Conservation (phyloP, 2,888 invertebrate genomes). For the Scaptomyza tumidula region DNA sequence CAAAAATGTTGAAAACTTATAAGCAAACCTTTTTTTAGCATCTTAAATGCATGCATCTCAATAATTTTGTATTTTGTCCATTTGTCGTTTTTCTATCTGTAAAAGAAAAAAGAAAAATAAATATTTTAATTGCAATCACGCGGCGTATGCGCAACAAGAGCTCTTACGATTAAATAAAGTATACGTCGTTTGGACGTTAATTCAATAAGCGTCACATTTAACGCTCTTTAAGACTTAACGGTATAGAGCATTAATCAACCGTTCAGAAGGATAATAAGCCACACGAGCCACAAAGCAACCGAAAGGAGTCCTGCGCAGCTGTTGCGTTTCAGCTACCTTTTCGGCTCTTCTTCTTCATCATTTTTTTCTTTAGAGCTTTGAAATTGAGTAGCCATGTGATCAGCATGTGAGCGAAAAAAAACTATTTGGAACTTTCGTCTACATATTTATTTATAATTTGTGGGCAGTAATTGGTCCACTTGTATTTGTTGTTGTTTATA, state of each 20-base stretch:
- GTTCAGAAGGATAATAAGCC: constrained; percentile 30
- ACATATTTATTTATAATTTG: not conserved
- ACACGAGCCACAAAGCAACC: constrained; percentile 9
- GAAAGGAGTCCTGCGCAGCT: constrained; percentile 59
- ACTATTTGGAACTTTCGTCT: not conserved
- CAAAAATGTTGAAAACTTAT: not conserved
- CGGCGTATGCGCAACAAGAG: constrained; percentile 34
- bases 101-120: constrained; percentile 1
- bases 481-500: constrained; percentile 25
- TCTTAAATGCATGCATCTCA: not conserved
- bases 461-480: constrained; percentile 11
- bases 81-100: not conserved
- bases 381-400: constrained; percentile 5
- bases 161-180: constrained; percentile 29
- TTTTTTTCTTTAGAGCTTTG: not conserved
- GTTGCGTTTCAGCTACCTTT: constrained; percentile 46
- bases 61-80: not conserved
- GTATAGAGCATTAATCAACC: constrained; percentile 34
- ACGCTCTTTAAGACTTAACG: constrained; percentile 34
- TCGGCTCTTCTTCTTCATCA: not conserved
- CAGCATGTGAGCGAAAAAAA: constrained; percentile 19
- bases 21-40: not conserved
- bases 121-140: constrained; percentile 20
- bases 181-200: constrained; percentile 35
- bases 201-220: constrained; percentile 47